Conservation (phyloP, 2,888 invertebrate genomes). For the Notodonta ziczac region DNA sequence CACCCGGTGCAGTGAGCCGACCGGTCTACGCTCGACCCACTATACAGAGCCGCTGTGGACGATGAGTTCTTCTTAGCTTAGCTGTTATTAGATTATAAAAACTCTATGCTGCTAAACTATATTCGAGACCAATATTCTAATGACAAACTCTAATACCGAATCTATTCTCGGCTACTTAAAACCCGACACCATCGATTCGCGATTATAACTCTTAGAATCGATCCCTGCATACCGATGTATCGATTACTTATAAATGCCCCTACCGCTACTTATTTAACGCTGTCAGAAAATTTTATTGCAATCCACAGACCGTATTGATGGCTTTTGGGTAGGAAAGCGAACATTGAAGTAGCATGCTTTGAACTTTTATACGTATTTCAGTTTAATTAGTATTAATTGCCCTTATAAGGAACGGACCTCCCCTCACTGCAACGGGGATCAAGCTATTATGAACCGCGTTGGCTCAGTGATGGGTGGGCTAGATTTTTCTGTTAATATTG, state of each 20-base stretch:
- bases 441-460: no score
- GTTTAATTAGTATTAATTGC: no score
- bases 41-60: no score
- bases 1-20: no score
- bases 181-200: slow-evolving; percentile 40
- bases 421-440: no score
- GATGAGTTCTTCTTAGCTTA: no score
- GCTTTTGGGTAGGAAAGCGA: background rate
- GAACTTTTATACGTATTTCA: background rate
- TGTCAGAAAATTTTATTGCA: slow-evolving; percentile 70
- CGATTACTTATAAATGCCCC: slow-evolving; percentile 79
- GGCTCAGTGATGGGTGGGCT: no score
- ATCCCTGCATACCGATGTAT: slow-evolving; percentile 72
- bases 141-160: slow-evolving; percentile 23
- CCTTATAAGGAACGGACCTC: no score
- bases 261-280: slow-evolving; percentile 76
- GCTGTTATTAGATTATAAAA: no score
- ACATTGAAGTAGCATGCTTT: background rate
- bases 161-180: slow-evolving; percentile 35
- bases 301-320: slow-evolving; percentile 28
- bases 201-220: slow-evolving; percentile 66
- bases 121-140: slow-evolving; percentile 11
- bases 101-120: background rate
- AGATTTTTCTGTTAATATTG: no score
- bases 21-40: no score